Percentiles rank a stretch among this genome's conserved stretches.
Evolutionary conservation across 2,113 vertebrate species (phyloP).

Genomic region (Chitala chitala): DNA sequence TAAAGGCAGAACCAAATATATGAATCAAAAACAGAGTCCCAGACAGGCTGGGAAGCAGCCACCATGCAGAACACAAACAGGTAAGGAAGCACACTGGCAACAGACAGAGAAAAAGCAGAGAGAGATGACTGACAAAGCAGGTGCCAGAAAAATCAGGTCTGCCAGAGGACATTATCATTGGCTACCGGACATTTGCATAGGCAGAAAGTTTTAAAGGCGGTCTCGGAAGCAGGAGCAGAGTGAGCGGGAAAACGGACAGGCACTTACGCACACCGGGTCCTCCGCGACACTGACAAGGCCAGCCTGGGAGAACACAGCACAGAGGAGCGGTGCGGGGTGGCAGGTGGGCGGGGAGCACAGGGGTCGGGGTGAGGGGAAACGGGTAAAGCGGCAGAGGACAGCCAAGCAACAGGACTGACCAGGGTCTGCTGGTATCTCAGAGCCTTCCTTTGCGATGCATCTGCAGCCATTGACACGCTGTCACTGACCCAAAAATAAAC

Average conservation of each 20-base stretch:
- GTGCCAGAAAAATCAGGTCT: background rate
- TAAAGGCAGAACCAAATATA: background rate
- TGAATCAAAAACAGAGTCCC: background rate
- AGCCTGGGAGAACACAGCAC: slow-evolving; percentile 19
- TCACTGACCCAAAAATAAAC: slow-evolving; percentile 74
- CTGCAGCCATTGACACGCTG: slow-evolving; percentile 77
- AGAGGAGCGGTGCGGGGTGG: background rate
- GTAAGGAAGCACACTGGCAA: background rate
- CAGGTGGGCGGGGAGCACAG: background rate
- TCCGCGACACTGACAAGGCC: background rate
- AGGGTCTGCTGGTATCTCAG: slow-evolving; percentile 79
- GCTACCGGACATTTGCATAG: background rate
- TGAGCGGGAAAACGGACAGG: background rate
- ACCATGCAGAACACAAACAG: slow-evolving; percentile 3
- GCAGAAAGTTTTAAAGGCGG: background rate
- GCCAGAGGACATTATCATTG: background rate
- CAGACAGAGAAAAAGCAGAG: background rate
- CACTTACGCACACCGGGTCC: no score
- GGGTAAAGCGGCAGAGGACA: slow-evolving; percentile 17
- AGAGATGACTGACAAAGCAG: background rate
- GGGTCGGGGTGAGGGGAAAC: slow-evolving; percentile 5
- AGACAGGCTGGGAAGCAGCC: background rate
- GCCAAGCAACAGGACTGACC: slow-evolving; percentile 58
- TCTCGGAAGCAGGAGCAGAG: background rate
- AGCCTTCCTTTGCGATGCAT: slow-evolving; percentile 73